Evolutionary conservation across 2,888 invertebrate genomes (phyloP).

Genomic region (Lochmaea capreae): DNA sequence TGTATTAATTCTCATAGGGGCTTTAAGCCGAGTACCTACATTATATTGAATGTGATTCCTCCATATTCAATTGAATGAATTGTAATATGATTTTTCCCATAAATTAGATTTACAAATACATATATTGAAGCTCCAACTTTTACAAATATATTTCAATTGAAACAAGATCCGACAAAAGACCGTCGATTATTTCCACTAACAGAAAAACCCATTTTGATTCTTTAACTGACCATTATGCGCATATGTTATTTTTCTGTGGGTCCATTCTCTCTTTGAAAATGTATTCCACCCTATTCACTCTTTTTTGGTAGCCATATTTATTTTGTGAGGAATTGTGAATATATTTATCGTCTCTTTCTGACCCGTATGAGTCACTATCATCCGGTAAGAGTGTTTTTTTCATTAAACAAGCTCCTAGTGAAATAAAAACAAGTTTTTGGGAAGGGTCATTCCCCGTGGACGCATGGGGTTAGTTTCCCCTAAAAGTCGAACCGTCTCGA

Average conservation of each 20-base stretch:
- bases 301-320: slow-evolving; percentile 37
- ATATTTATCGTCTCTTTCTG: slow-evolving; percentile 30
- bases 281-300: slow-evolving; percentile 36
- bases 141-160: slow-evolving; percentile 35
- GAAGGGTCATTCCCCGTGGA: slow-evolving; percentile 41
- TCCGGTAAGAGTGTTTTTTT: slow-evolving; percentile 37
- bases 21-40: slow-evolving; percentile 7
- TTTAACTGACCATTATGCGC: slow-evolving; percentile 45
- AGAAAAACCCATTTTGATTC: slow-evolving; percentile 42
- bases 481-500: slow-evolving; percentile 25
- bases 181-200: slow-evolving; percentile 40
- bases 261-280: slow-evolving; percentile 36
- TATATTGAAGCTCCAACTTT: slow-evolving; percentile 25
- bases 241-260: slow-evolving; percentile 46
- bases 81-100: slow-evolving; percentile 32
- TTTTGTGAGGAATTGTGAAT: slow-evolving; percentile 28
- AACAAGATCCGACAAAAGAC: slow-evolving; percentile 37
- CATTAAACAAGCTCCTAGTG: slow-evolving; percentile 36
- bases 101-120: slow-evolving; percentile 25
- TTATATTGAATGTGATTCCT: slow-evolving; percentile 14
- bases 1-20: slow-evolving; percentile 14
- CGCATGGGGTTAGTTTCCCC: slow-evolving; percentile 40
- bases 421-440: slow-evolving; percentile 40
- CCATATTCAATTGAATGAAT: slow-evolving; percentile 28
- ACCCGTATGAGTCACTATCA: slow-evolving; percentile 32